A percentile compares a stretch with the other conserved stretches of the same genome.
These are phyloP conservation scores for Chrysolina oricalcia DNA, from an alignment of 2,888 invertebrate species.

Conservation along the genomic window DNA sequence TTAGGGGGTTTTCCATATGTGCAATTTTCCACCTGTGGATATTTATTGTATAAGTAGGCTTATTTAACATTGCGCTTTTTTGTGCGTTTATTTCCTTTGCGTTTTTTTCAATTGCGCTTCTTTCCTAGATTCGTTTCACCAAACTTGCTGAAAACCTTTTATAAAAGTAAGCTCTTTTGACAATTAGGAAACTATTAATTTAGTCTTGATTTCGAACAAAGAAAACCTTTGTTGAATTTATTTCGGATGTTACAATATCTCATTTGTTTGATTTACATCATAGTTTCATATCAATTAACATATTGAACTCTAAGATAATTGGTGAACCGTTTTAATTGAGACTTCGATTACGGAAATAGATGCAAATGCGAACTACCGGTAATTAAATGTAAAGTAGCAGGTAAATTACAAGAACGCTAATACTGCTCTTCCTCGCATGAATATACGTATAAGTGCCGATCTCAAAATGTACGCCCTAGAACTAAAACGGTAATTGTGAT, in stretches of 20 bases:
- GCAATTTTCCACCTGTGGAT: too few relatives aligned
- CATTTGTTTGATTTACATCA: neutral
- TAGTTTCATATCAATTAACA: conserved; percentile 14
- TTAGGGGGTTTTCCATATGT: too few relatives aligned
- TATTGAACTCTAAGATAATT: conserved; percentile 16
- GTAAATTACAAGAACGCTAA: conserved; percentile 12
- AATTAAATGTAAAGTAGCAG: conserved; percentile 18
- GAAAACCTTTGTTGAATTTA: neutral
- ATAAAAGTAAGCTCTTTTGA: neutral
- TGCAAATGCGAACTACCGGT: conserved; percentile 23
- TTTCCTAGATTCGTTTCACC: too few relatives aligned
- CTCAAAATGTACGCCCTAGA: neutral
- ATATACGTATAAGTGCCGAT: conserved; percentile 5
- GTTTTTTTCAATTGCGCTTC: too few relatives aligned
- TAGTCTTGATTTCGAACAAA: neutral
- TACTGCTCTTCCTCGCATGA: conserved; percentile 15
- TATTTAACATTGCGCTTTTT: too few relatives aligned
- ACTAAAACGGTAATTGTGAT: neutral
- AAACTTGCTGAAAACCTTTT: neutral
- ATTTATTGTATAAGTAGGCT: too few relatives aligned
- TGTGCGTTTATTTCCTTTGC: too few relatives aligned
- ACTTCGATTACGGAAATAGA: conserved; percentile 7
- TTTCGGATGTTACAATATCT: neutral
- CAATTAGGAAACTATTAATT: neutral
- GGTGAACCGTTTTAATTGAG: conserved; percentile 21